A percentile compares a stretch with the other conserved stretches of the same genome.
Evolutionary conservation across 2,113 vertebrate species (phyloP).

Genomic region (Seriola dumerili): DNA sequence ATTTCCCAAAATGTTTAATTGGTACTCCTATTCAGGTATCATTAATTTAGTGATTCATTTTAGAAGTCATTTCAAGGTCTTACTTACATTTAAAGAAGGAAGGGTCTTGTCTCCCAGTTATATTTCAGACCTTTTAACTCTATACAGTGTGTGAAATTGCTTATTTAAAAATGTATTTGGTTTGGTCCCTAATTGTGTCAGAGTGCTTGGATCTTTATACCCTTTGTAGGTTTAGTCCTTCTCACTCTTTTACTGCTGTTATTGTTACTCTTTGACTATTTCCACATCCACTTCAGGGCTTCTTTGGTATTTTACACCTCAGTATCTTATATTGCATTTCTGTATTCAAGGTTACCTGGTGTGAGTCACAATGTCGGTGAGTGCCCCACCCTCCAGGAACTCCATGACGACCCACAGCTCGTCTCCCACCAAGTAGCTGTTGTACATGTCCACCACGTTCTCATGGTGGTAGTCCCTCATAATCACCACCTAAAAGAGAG

Average conservation of each 20-base stretch:
- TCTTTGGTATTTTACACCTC: neutral
- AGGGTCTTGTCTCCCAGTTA: too few species aligned
- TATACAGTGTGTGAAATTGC: neutral
- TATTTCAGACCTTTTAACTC: neutral
- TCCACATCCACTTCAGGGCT: neutral
- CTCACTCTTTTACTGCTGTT: too few species aligned
- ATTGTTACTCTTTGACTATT: neutral
- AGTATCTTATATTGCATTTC: neutral
- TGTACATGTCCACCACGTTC: constrained; percentile 99
- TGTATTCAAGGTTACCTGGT: constrained; percentile 87
- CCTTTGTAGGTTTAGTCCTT: too few species aligned
- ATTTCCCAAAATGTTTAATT: neutral
- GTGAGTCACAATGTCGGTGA: constrained; percentile 98
- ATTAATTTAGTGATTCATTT: neutral
- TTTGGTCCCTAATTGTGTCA: neutral
- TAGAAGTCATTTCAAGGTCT: neutral
- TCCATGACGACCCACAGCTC: constrained; percentile 99
- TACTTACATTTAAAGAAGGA: neutral
- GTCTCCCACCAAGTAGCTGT: constrained; percentile 96
- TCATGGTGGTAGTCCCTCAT: constrained; percentile 99
- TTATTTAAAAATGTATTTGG: neutral
- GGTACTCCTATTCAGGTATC: neutral
- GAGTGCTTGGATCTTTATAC: too few species aligned
- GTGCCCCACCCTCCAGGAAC: constrained; percentile 97
- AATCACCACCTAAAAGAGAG: constrained; percentile 91